Conservation (phyloP, 2,797 vertebrate species). For the Ficedula albicollis region DNA sequence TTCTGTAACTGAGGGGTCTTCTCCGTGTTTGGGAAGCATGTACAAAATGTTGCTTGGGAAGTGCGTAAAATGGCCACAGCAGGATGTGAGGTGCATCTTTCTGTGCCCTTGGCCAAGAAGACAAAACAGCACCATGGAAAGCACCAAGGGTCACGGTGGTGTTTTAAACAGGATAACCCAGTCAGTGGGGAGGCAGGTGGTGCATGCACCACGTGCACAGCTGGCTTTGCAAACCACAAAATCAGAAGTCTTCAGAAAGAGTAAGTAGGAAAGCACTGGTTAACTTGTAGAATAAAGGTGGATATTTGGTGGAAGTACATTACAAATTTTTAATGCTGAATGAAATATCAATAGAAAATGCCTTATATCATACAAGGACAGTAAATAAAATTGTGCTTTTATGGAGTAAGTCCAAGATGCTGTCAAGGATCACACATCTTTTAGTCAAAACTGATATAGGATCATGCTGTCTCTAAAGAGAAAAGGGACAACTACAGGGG, state of each 20-base stretch:
- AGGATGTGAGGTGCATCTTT: rapidly evolving
- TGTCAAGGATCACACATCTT: neutral
- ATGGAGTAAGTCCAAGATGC: neutral
- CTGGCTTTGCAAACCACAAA: neutral
- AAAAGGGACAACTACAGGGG: neutral
- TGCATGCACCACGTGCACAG: neutral
- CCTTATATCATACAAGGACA: neutral
- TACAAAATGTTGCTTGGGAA: neutral
- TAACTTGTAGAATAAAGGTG: neutral
- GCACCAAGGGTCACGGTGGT: neutral
- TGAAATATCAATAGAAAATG: neutral
- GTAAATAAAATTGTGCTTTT: neutral
- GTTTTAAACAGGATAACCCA: neutral
- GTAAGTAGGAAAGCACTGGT: neutral
- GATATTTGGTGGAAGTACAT: neutral
- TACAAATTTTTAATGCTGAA: neutral
- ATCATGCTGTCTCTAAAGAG: neutral
- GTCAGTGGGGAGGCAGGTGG: neutral
- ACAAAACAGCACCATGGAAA: neutral
- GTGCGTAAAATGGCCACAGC: rapidly evolving
- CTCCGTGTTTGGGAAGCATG: rapidly evolving
- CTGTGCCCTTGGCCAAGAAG: neutral
- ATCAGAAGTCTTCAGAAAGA: neutral
- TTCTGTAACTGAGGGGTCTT: neutral
- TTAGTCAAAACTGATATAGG: neutral